A percentile compares a stretch with the other conserved stretches of the same genome.
Conservation (phyloP, 2,888 invertebrate species). For the Stenurella melanura region DNA sequence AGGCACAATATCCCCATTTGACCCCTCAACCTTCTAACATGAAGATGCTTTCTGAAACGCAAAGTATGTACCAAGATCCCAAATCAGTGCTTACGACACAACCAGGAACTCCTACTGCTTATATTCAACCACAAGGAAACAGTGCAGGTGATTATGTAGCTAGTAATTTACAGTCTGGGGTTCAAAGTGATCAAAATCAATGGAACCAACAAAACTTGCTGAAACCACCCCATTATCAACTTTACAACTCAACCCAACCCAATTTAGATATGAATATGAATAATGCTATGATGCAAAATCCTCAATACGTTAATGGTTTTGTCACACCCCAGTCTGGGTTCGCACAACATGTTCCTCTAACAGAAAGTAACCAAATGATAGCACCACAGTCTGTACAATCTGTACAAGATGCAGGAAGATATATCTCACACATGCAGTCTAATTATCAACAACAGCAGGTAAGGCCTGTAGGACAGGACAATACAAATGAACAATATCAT, state of each 20-base stretch:
- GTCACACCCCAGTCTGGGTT: neutral
- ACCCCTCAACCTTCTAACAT: neutral
- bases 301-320: neutral
- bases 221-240: neutral
- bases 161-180: neutral
- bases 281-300: constrained; percentile 2
- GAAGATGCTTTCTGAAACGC: neutral
- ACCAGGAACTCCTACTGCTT: neutral
- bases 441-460: neutral
- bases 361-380: neutral
- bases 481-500: neutral
- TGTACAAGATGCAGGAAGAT: neutral
- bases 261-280: neutral
- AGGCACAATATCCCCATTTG: neutral
- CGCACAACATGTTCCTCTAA: neutral
- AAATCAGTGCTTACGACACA: neutral
- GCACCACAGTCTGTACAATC: neutral
- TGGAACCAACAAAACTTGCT: neutral
- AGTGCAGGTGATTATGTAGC: constrained; percentile 2
- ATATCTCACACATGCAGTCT: neutral
- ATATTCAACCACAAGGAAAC: constrained; percentile 4
- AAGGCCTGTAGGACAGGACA: neutral
- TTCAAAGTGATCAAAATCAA: neutral
- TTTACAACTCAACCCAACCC: neutral
- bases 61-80: constrained; percentile 4